Evolutionary conservation across 2,113 vertebrate species (phyloP).

Genomic region (Chitala chitala): DNA sequence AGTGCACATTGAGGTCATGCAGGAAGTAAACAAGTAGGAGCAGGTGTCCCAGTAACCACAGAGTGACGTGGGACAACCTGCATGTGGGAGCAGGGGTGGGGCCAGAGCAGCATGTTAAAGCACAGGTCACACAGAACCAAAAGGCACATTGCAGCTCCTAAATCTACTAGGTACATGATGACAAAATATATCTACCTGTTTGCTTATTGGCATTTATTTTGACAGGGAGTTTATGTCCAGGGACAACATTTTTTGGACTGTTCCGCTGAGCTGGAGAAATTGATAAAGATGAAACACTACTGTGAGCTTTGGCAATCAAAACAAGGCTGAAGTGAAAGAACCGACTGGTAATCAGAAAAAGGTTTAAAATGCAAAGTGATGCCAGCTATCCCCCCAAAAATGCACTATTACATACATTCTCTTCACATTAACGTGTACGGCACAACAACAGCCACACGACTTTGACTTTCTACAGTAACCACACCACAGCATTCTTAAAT

Average conservation of each 20-base stretch:
- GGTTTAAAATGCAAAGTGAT: too few relatives aligned
- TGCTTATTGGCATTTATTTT: slow-evolving; percentile 19
- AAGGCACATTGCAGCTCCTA: not conserved
- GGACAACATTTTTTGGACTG: slow-evolving; percentile 19
- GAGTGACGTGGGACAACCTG: not conserved
- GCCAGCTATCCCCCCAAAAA: too few relatives aligned
- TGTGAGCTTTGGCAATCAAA: slow-evolving; percentile 6
- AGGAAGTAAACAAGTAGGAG: not conserved
- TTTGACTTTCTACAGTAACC: too few relatives aligned
- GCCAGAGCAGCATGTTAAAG: too few relatives aligned
- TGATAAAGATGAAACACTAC: slow-evolving; percentile 15
- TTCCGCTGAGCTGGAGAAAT: slow-evolving; percentile 22
- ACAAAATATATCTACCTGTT: slow-evolving; percentile 23
- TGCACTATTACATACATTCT: too few relatives aligned
- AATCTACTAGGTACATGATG: not conserved
- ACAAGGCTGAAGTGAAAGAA: not conserved
- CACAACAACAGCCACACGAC: too few relatives aligned
- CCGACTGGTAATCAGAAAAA: not conserved
- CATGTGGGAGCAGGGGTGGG: not conserved
- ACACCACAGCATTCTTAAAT: too few relatives aligned
- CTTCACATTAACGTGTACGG: too few relatives aligned
- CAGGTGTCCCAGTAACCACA: not conserved
- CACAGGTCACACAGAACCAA: not conserved
- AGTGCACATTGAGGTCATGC: not conserved
- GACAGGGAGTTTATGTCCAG: slow-evolving; percentile 19